Conservation (phyloP, 2,888 invertebrate species). For the Hypomecis atomaria region DNA sequence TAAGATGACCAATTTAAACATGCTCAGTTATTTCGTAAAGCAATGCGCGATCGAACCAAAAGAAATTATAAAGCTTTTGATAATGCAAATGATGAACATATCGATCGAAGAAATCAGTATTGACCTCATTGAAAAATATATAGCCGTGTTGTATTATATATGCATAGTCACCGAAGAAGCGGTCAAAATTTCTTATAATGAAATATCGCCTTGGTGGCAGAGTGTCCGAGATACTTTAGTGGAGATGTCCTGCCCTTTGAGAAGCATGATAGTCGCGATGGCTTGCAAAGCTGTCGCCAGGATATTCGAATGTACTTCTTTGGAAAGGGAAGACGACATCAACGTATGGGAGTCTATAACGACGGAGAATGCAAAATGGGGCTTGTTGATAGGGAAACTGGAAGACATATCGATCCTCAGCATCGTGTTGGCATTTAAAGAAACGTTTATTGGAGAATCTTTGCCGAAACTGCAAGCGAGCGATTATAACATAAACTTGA, state of each 20-base stretch:
- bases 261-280: slow-evolving; percentile 92
- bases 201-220: slow-evolving; percentile 93
- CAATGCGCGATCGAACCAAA: slow-evolving; percentile 77
- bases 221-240: slow-evolving; percentile 89
- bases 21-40: slow-evolving; percentile 59
- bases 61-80: slow-evolving; percentile 88
- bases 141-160: slow-evolving; percentile 86
- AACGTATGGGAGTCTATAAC: slow-evolving; percentile 93
- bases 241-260: slow-evolving; percentile 89
- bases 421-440: slow-evolving; percentile 86
- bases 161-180: slow-evolving; percentile 87
- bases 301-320: slow-evolving; percentile 70
- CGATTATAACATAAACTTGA: slow-evolving; percentile 86
- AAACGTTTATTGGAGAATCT: slow-evolving; percentile 63
- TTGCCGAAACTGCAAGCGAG: slow-evolving; percentile 84
- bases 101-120: slow-evolving; percentile 78
- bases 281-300: slow-evolving; percentile 91
- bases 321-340: slow-evolving; percentile 76
- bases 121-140: slow-evolving; percentile 88
- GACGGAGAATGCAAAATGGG: slow-evolving; percentile 94
- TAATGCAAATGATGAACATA: slow-evolving; percentile 89
- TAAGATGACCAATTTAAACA: slow-evolving; percentile 59
- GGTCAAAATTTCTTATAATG: slow-evolving; percentile 87
- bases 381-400: slow-evolving; percentile 92
- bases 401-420: slow-evolving; percentile 94